Evolutionary conservation across 2,797 vertebrate genomes (phyloP), one percentile per base, ranked within the genome.

Genomic region (Eulemur coronatus): DNA sequence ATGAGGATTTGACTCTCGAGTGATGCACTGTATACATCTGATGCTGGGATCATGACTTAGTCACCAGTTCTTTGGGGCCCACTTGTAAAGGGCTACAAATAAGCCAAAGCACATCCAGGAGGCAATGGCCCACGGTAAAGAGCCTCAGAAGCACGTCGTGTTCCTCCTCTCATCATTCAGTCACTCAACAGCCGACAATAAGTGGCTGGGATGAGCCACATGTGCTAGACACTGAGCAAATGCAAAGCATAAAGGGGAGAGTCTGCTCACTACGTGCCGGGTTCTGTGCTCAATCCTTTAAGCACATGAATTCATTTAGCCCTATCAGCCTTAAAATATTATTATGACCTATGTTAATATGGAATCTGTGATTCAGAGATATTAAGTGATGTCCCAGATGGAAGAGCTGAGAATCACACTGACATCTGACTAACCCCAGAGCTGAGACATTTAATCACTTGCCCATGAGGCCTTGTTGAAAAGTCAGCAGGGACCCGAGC

Each of bases 341-440:
- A 57, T 46, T 35, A 4, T 79, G 61, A 52, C 35, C 80, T 13
- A 10, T 43, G 87, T 93, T 84, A 87, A 84, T 87, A 87, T 72
- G 43, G 41, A 81, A 93, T 89, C 24, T 79, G 41, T 87, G 79
- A 90, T 73, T 96, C 43, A 72, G 92, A 89, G 41, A 92, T 75
- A 38, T 94, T 67, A 91, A 86, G 13, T 91, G 91, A 43, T 4
- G 81, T 92, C 55, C 46, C 50, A 50, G 33, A 26, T 30, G 17
- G 72, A 84, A 80, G 73, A 91, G 63, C 90, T 81, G 35, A 89
- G 73, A 84, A 57, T 52, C 63, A 73, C 57, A 59, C 59, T 30
- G 41, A 72, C 12, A 73, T 52, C 28, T 72, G 65, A 48, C 38
- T 18, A 18, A 84, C 52, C 30, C 46, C 18, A 28, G 55, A 38